These are phyloP conservation scores for Nephotettix cincticeps DNA, from an alignment of 1,140 invertebrate species.

Conservation along the genomic window DNA sequence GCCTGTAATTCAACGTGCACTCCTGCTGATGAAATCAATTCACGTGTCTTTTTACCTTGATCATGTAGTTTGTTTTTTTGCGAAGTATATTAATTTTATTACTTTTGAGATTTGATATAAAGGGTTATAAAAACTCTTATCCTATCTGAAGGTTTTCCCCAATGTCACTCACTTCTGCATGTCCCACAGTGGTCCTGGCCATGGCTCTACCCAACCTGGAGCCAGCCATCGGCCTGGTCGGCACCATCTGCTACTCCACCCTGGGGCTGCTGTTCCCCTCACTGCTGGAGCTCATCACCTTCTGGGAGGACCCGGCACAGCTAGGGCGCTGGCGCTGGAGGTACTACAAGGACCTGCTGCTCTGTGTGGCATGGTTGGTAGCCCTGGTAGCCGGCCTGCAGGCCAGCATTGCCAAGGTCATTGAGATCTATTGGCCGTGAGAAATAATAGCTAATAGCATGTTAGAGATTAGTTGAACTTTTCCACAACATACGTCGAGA, in stretches of 20 bases:
- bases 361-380: neutral
- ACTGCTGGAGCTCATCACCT: constrained; percentile 68
- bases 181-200: constrained; percentile 69
- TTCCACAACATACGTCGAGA: no score
- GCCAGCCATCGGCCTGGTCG: constrained; percentile 79
- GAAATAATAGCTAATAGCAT: no score
- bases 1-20: no score
- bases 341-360: constrained; percentile 2
- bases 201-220: constrained; percentile 76
- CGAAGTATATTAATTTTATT: no score
- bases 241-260: constrained; percentile 73
- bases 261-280: constrained; percentile 81
- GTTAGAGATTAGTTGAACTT: no score
- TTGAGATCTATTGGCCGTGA: constrained; percentile 11
- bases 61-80: no score
- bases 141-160: no score
- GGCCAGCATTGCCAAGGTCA: neutral
- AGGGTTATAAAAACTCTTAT: no score
- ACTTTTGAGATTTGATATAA: no score
- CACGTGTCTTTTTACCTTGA: no score
- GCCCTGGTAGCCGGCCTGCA: neutral
- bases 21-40: no score
- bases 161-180: no score
- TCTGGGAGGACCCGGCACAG: constrained; percentile 43
- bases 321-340: neutral